These are phyloP conservation scores for Sciurus vulgaris DNA, from an alignment of 2,797 vertebrate genomes.

Conservation along the genomic window DNA sequence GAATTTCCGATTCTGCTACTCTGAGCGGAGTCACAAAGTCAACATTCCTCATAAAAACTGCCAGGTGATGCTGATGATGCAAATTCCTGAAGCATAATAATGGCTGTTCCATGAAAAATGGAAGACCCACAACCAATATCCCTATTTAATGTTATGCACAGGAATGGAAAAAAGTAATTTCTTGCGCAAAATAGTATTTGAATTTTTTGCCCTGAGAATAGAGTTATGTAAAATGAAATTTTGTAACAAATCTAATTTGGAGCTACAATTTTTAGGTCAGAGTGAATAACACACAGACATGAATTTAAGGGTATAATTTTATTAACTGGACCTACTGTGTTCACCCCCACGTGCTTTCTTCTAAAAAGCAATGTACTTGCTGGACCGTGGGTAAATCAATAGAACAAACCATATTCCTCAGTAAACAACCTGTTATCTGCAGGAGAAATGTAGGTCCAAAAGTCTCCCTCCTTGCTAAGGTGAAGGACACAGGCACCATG, in stretches of 20 bases:
- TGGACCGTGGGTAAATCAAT: no score
- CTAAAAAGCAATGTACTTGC: no score
- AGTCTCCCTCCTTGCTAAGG: no score
- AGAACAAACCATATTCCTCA: no score
- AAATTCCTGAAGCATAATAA: not conserved
- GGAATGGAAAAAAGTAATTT: not conserved
- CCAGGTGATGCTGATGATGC: accelerated
- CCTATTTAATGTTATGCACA: not conserved
- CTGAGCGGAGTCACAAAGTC: not conserved
- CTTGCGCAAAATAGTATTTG: not conserved
- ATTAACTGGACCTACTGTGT: no score
- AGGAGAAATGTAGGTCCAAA: no score
- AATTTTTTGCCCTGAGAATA: not conserved
- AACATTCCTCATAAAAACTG: not conserved
- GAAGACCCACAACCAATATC: not conserved
- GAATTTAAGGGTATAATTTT: no score
- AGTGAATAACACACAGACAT: not conserved
- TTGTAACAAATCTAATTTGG: not conserved
- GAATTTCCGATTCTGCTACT: not conserved
- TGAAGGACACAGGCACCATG: no score
- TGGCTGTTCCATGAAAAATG: not conserved
- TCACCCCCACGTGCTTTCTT: no score
- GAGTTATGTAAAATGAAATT: not conserved
- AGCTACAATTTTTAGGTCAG: not conserved
- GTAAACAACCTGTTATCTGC: no score